These are phyloP conservation scores for Trilocha varians DNA, from an alignment of 2,888 invertebrate species.

Conservation along the genomic window DNA sequence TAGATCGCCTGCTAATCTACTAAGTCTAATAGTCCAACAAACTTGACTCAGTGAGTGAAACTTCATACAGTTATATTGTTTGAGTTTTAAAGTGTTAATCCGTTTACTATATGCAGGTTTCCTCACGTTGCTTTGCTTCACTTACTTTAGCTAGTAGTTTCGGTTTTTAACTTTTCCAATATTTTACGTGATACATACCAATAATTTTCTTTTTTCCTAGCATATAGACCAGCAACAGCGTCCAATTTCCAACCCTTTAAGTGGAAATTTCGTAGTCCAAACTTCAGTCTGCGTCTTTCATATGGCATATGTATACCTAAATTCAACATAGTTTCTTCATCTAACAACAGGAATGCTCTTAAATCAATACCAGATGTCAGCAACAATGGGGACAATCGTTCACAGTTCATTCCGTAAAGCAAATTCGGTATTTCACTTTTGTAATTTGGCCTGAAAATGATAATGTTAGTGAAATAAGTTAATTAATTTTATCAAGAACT, in stretches of 20 bases:
- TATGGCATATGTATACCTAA: constrained; percentile 75
- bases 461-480: neutral
- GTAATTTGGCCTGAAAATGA: constrained; percentile 58
- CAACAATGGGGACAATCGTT: constrained; percentile 59
- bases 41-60: too few species aligned
- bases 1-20: too few species aligned
- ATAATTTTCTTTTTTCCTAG: constrained; percentile 48
- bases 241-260: constrained; percentile 67
- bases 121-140: too few species aligned
- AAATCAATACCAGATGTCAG: constrained; percentile 63
- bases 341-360: constrained; percentile 69
- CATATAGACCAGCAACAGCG: constrained; percentile 54
- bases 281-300: constrained; percentile 70
- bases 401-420: constrained; percentile 75
- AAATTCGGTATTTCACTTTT: constrained; percentile 68
- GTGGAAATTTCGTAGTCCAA: constrained; percentile 74
- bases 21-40: too few species aligned
- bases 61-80: too few species aligned
- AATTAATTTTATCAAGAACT: neutral
- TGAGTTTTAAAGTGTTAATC: too few species aligned
- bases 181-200: constrained; percentile 34
- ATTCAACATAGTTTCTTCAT: constrained; percentile 69
- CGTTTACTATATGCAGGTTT: too few species aligned
- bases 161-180: too few species aligned
- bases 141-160: too few species aligned